Evolutionary conservation across 2,113 vertebrate genomes (phyloP), one percentile per base, ranked within the genome.

Genomic region (Microcebus griseorufus): DNA sequence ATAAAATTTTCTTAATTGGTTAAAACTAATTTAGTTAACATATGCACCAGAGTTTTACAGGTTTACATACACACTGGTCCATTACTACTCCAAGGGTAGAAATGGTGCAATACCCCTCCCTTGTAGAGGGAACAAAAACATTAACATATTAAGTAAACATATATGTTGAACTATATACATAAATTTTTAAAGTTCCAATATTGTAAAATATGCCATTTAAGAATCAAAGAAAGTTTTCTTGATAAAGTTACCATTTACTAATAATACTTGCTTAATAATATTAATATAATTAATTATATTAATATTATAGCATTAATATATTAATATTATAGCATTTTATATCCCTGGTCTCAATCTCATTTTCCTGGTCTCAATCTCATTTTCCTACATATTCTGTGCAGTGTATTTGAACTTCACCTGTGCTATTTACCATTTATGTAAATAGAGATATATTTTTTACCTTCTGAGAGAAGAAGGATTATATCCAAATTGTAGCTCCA

Each of bases 21-120:
- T 73, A 37, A 69, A n/a, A 60, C 3, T 82, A 37, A 62, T 65
- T 88, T 85, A 89, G 86, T 93, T 89, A 53, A 93, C 86, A 86
- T 29, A 37, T 45, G 23, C 1, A 65, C 25, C 18, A 55, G 3
- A 22, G 3, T 88, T 80, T 82, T 39, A 18, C 6, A 87, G 4
- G 12, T 29, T 29, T 64, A 64, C 62, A 64, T 34, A 23, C 9
- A 84, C 27, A 87, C 1, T 73, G 3, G 6, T 32, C 12, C 34
- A 22, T 37, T 9, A 27, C 17, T 45, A 25, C 10, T 13, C 27
- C 39, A 27, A 83, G 12, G 5, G 16, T 60, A 48, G 51, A 9
- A 3, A 73, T 48, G 1, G 2, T 53, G 6, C 0, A 55, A 23
- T 45, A 45, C 32, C 58, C 32, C 58, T 72, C 2, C 60, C 6